Evolutionary conservation across 2,888 invertebrate species (phyloP).

Genomic region (Eulithis prunata): DNA sequence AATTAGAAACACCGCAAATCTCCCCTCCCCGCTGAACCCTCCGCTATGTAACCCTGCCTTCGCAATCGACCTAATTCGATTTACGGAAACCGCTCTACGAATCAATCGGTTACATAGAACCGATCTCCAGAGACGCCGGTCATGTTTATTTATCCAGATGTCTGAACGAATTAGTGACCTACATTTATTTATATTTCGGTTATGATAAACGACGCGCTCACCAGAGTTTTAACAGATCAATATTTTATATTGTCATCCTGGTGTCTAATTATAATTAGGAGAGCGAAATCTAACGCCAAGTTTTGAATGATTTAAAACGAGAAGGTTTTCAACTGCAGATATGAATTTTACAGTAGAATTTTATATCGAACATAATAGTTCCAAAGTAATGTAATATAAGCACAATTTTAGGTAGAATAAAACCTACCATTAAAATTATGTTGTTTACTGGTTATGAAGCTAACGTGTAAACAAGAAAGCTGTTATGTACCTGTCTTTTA

Average conservation of each 20-base stretch:
- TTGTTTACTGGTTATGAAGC: not conserved
- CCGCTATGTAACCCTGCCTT: slow-evolving; percentile 69
- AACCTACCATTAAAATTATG: not conserved
- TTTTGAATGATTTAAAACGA: slow-evolving; percentile 18
- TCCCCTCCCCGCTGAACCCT: slow-evolving; percentile 62
- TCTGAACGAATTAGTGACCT: slow-evolving; percentile 48
- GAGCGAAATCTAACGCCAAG: slow-evolving; percentile 30
- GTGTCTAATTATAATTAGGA: slow-evolving; percentile 25
- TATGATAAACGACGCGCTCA: slow-evolving; percentile 32
- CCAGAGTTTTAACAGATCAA: slow-evolving; percentile 34
- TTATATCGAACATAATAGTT: too few species aligned
- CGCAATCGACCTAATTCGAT: slow-evolving; percentile 75
- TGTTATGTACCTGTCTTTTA: slow-evolving; percentile 61
- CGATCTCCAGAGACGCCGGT: slow-evolving; percentile 43
- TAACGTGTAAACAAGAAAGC: slow-evolving; percentile 7
- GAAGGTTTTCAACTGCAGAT: not conserved
- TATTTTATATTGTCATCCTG: slow-evolving; percentile 21
- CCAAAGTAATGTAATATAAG: too few species aligned
- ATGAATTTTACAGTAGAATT: too few species aligned
- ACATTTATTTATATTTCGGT: slow-evolving; percentile 42
- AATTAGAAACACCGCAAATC: slow-evolving; percentile 72
- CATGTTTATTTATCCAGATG: slow-evolving; percentile 52
- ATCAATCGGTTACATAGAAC: slow-evolving; percentile 52
- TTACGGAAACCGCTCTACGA: slow-evolving; percentile 68
- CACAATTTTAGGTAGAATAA: not conserved